Percentiles rank a stretch among this genome's conserved stretches.
These are phyloP conservation scores for Entomyzon cyanotis DNA, from an alignment of 2,113 vertebrate species.

Conservation along the genomic window DNA sequence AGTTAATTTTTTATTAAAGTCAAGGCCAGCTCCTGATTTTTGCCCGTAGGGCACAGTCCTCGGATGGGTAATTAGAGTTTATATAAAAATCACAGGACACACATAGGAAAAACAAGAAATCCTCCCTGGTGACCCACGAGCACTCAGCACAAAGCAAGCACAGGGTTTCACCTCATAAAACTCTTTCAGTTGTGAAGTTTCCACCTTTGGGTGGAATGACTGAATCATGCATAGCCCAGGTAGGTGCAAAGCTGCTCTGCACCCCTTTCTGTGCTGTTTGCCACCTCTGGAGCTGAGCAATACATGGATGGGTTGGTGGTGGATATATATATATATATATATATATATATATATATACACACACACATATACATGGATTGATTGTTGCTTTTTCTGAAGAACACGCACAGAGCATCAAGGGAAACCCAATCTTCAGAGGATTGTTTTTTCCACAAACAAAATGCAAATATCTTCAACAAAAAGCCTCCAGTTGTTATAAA, in stretches of 20 bases:
- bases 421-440: background rate
- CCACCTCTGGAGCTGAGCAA: background rate
- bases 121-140: background rate
- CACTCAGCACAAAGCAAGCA: background rate
- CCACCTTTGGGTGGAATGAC: background rate
- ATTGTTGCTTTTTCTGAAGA: background rate
- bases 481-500: background rate
- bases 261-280: background rate
- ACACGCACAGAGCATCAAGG: background rate
- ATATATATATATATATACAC: too few species aligned
- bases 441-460: background rate
- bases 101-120: background rate
- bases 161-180: background rate
- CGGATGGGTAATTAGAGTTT: background rate
- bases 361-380: too few species aligned
- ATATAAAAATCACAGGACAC: background rate
- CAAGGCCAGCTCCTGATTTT: background rate
- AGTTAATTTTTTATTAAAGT: slow-evolving; percentile 30
- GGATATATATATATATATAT: too few species aligned
- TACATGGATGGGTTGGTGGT: fast-evolving
- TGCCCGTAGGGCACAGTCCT: background rate
- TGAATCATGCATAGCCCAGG: background rate
- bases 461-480: background rate
- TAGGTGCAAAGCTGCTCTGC: background rate
- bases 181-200: background rate